A percentile compares a stretch with the other conserved stretches of the same genome.
phyloP scores from a whole-genome alignment of 1,140 invertebrate genomes.

The Zaprionus gabonicus region DNA sequence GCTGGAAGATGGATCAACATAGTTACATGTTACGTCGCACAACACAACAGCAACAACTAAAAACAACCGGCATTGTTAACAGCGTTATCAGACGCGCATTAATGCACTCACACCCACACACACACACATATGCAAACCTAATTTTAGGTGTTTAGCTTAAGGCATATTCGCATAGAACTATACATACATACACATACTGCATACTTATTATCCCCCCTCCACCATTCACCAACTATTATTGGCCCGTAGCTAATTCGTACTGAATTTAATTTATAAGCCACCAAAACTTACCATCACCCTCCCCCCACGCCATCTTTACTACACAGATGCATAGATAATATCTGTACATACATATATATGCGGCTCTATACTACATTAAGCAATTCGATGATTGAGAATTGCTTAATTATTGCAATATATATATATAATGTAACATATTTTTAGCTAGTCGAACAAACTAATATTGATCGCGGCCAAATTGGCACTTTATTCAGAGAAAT shows the following conservation, averaged over 20 bases:
- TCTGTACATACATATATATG: constrained; percentile 37
- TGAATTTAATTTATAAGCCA: constrained; percentile 72
- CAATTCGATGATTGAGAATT: background rate
- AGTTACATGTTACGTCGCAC: constrained; percentile 20
- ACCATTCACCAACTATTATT: constrained; percentile 47
- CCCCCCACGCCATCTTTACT: background rate
- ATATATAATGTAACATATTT: constrained; percentile 10
- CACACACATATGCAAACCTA: constrained; percentile 40
- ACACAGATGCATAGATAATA: constrained; percentile 43
- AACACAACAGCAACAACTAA: constrained; percentile 30
- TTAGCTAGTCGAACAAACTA: constrained; percentile 15
- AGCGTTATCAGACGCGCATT: constrained; percentile 37
- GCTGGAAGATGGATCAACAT: constrained; percentile 23
- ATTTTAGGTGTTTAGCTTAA: constrained; percentile 48
- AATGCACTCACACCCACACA: constrained; percentile 33
- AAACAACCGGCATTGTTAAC: constrained; percentile 22
- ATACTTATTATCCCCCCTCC: background rate
- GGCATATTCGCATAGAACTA: constrained; percentile 12
- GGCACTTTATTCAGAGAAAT: background rate
- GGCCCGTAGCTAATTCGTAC: constrained; percentile 72
- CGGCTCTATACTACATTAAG: constrained; percentile 14
- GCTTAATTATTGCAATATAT: background rate
- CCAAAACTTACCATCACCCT: constrained; percentile 5
- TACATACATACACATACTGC: constrained; percentile 21
- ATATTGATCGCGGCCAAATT: constrained; percentile 4